phyloP scores from a whole-genome alignment of 2,113 vertebrate genomes.

The Saccopteryx leptura region DNA sequence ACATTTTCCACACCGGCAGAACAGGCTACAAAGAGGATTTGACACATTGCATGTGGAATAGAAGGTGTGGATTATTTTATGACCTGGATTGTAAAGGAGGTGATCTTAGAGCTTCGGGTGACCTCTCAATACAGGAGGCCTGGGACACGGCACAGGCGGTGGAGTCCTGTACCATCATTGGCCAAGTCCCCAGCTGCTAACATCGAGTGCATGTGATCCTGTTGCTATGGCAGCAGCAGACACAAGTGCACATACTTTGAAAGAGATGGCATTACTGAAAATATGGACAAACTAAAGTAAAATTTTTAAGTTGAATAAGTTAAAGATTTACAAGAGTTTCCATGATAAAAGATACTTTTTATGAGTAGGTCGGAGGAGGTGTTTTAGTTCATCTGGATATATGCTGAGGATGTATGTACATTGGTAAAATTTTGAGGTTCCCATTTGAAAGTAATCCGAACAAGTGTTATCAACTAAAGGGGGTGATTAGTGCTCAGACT shows the following conservation, averaged over 20 bases:
- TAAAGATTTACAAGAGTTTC: not conserved
- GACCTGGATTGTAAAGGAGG: not conserved
- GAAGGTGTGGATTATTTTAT: not conserved
- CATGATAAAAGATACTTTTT: not conserved
- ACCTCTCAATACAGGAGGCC: not conserved
- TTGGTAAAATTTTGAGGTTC: not conserved
- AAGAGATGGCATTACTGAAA: not conserved
- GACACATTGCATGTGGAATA: not conserved
- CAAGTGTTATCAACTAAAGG: not conserved
- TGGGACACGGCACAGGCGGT: not conserved
- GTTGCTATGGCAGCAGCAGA: accelerated
- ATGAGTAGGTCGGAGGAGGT: not conserved
- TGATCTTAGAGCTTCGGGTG: not conserved
- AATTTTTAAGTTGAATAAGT: not conserved
- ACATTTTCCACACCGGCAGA: not conserved
- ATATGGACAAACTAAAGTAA: not conserved
- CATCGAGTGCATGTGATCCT: not conserved
- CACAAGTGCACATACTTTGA: not conserved
- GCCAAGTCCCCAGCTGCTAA: not conserved
- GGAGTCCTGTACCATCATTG: not conserved
- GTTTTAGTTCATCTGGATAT: not conserved
- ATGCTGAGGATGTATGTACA: not conserved
- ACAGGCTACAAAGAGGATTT: not conserved
- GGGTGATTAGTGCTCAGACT: not conserved
- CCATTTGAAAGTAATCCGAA: not conserved